Evolutionary conservation across 2,888 invertebrate species (phyloP).

Genomic region (Drosophila neotestacea): DNA sequence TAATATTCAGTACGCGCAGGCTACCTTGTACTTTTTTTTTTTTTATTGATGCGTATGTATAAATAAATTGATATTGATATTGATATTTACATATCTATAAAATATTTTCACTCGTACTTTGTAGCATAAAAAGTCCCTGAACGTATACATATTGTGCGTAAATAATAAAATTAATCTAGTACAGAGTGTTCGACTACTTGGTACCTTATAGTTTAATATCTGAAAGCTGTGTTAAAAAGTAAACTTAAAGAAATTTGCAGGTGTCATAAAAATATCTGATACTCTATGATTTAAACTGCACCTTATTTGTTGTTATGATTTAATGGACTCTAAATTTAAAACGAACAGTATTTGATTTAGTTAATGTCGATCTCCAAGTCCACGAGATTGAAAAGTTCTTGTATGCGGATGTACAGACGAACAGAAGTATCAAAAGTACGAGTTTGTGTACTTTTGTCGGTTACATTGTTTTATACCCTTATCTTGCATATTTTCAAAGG

Average conservation of each 20-base stretch:
- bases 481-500: not conserved
- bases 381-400: not conserved
- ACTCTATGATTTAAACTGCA: no score
- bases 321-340: not conserved
- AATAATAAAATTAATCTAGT: not conserved
- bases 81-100: not conserved
- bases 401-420: not conserved
- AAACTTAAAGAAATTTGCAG: no score
- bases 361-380: no score
- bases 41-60: not conserved
- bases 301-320: not conserved
- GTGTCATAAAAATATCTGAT: no score
- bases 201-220: not conserved
- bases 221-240: no score
- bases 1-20: slow-evolving; percentile 3
- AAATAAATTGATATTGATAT: not conserved
- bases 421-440: not conserved
- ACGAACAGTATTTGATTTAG: not conserved
- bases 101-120: not conserved
- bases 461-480: not conserved
- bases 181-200: not conserved
- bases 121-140: not conserved
- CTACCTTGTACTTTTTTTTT: not conserved
- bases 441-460: not conserved
- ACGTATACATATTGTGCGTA: no score